These are phyloP conservation scores for Gambusia yucatana DNA, from an alignment of 2,797 vertebrate genomes.

Conservation along the genomic window DNA sequence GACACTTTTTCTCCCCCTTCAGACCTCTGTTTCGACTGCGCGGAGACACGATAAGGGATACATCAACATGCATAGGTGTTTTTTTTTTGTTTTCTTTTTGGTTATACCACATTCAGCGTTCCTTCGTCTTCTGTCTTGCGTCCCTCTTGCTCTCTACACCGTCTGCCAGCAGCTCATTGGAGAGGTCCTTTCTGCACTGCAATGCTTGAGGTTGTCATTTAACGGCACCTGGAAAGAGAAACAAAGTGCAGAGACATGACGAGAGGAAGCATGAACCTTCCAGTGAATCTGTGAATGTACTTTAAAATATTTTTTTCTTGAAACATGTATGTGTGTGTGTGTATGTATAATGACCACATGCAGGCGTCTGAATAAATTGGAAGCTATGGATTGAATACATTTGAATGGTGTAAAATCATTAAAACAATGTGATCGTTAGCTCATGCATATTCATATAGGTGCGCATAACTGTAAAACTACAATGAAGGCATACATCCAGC, in stretches of 20 bases:
- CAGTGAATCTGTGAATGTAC: constrained; percentile 24
- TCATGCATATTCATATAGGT: constrained; percentile 72
- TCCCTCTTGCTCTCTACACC: constrained; percentile 74
- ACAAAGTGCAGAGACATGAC: constrained; percentile 35
- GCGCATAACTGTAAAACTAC: constrained; percentile 66
- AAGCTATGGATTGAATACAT: constrained; percentile 59
- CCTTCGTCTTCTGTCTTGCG: constrained; percentile 77
- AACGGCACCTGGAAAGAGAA: constrained; percentile 75
- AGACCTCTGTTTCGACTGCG: constrained; percentile 8
- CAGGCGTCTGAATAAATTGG: constrained; percentile 53
- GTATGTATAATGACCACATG: constrained; percentile 45
- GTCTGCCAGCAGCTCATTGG: constrained; percentile 79
- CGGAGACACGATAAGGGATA: constrained; percentile 18
- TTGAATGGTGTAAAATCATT: constrained; percentile 71
- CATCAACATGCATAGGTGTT: constrained; percentile 18
- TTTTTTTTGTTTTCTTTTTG: neutral
- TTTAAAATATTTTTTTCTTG: constrained; percentile 36
- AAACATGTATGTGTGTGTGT: constrained; percentile 14
- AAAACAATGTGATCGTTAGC: constrained; percentile 57
- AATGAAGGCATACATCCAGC: constrained; percentile 39
- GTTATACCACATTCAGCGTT: constrained; percentile 86
- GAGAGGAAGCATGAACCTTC: constrained; percentile 41
- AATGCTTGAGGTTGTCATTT: constrained; percentile 69
- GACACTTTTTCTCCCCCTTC: neutral
- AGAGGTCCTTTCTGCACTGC: constrained; percentile 88